phyloP scores from a whole-genome alignment of 1,140 invertebrate genomes.

The Stenopsyche tienmushanensis region DNA sequence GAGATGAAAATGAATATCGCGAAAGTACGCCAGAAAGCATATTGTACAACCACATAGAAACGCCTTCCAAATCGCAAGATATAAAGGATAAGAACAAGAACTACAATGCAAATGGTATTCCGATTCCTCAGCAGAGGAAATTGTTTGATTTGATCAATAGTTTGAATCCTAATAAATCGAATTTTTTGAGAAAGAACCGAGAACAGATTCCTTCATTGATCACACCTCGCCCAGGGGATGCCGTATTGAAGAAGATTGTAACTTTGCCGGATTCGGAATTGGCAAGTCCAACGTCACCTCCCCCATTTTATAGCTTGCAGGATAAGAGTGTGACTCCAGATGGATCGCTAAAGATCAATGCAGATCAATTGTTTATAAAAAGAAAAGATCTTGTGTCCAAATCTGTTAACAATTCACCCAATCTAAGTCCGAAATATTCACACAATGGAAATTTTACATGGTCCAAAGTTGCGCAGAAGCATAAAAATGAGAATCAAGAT shows the following conservation, averaged over 20 bases:
- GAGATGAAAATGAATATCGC: conserved; percentile 24
- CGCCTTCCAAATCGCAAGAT: conserved; percentile 25
- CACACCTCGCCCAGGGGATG: conserved; percentile 22
- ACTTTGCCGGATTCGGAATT: conserved; percentile 35
- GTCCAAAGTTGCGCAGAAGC: not conserved
- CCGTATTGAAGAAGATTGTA: conserved; percentile 29
- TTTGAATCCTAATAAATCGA: conserved; percentile 23
- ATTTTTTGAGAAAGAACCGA: conserved; percentile 36
- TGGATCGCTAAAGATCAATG: too few relatives aligned
- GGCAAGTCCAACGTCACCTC: conserved; percentile 18
- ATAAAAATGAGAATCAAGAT: not conserved
- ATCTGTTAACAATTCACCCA: conserved; percentile 33
- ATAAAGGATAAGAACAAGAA: too few relatives aligned
- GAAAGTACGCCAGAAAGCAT: not conserved
- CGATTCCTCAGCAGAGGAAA: conserved; percentile 11
- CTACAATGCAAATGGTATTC: not conserved
- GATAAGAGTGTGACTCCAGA: too few relatives aligned
- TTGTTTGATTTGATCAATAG: conserved; percentile 24
- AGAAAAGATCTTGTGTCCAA: conserved; percentile 22
- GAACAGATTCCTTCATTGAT: conserved; percentile 25
- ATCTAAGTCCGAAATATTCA: conserved; percentile 1
- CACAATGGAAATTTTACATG: conserved; percentile 7
- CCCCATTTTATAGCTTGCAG: too few relatives aligned
- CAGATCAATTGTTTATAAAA: not conserved
- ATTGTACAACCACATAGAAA: not conserved